Percentiles rank a stretch among this genome's conserved stretches.
phyloP scores from a whole-genome alignment of 1,140 invertebrate species.

The Pomacea maculata region DNA sequence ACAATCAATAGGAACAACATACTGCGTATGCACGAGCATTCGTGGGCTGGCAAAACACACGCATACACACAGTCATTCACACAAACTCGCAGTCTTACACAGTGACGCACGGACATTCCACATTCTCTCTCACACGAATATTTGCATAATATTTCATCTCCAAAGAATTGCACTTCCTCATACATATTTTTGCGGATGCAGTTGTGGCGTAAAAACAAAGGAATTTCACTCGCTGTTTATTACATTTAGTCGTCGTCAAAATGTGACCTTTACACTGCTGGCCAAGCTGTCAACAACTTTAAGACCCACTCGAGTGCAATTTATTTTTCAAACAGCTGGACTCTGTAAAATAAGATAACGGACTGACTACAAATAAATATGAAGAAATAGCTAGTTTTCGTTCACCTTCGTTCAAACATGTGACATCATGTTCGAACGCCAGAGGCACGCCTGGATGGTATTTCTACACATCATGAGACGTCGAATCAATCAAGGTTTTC shows the following conservation, averaged over 20 bases:
- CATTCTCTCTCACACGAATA: neutral
- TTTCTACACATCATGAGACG: too few relatives aligned
- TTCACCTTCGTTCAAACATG: too few relatives aligned
- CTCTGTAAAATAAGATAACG: neutral
- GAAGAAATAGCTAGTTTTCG: too few relatives aligned
- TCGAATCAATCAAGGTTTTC: too few relatives aligned
- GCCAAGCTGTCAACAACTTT: neutral
- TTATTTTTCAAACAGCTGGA: neutral
- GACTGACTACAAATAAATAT: neutral
- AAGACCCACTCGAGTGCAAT: neutral
- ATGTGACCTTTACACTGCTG: neutral
- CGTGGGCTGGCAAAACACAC: too few relatives aligned
- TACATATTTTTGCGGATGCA: neutral
- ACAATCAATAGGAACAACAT: too few relatives aligned
- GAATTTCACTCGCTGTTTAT: neutral
- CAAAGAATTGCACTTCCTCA: neutral
- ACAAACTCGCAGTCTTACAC: neutral
- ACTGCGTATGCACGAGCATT: too few relatives aligned
- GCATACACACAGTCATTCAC: neutral
- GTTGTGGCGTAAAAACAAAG: neutral
- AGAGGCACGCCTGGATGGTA: too few relatives aligned
- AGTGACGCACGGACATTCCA: neutral
- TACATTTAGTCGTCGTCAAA: neutral
- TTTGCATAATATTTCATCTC: neutral
- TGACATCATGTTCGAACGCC: too few relatives aligned